phyloP scores from a whole-genome alignment of 1,140 invertebrate genomes.

The Delia radicum region DNA sequence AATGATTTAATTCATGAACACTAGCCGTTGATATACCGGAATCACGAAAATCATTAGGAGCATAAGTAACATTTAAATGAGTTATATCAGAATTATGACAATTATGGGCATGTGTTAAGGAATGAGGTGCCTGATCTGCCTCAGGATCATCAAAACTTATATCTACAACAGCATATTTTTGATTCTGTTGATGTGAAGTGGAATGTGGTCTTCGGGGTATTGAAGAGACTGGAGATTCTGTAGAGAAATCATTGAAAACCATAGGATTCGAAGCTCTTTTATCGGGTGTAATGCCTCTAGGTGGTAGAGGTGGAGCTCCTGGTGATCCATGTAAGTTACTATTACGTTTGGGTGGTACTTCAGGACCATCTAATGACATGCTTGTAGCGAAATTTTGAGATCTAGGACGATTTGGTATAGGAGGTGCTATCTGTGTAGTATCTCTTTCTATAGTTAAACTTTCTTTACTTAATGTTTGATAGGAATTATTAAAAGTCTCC shows the following conservation, averaged over 20 bases:
- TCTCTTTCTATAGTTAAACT: constrained; percentile 35
- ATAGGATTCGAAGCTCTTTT: constrained; percentile 50
- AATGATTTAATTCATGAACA: constrained; percentile 47
- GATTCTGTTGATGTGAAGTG: constrained; percentile 35
- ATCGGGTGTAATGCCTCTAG: constrained; percentile 56
- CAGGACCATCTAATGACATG: constrained; percentile 39
- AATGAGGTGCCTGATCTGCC: constrained; percentile 50
- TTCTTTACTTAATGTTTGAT: constrained; percentile 50
- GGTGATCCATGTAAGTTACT: constrained; percentile 32
- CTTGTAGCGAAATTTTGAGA: constrained; percentile 42
- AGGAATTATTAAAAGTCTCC: constrained; percentile 39
- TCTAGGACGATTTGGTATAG: constrained; percentile 49
- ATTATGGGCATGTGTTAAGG: constrained; percentile 41
- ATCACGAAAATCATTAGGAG: constrained; percentile 51
- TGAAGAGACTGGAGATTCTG: constrained; percentile 19
- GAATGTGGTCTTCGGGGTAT: constrained; percentile 41
- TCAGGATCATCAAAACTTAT: constrained; percentile 54
- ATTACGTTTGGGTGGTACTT: constrained; percentile 49
- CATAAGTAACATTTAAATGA: constrained; percentile 38
- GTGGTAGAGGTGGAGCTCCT: constrained; percentile 58
- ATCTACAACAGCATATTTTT: constrained; percentile 53
- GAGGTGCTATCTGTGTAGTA: constrained; percentile 33
- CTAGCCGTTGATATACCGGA: constrained; percentile 54
- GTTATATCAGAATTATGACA: constrained; percentile 34
- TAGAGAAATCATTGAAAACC: constrained; percentile 47